Percentiles rank a stretch among this genome's conserved stretches.
Conservation (phyloP, 2,113 vertebrate genomes). For the Pangasianodon gigas region DNA sequence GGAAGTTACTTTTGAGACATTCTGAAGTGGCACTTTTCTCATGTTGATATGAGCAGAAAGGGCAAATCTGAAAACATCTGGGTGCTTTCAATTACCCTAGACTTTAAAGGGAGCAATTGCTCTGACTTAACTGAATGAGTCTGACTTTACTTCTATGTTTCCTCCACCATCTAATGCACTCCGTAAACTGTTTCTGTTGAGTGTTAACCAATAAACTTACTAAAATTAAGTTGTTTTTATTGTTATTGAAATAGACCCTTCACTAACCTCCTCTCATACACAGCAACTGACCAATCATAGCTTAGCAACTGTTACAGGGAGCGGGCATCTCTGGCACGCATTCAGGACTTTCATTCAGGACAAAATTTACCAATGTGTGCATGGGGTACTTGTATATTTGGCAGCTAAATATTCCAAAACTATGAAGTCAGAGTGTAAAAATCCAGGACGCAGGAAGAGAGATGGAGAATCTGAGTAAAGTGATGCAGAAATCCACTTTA, state of each 20-base stretch:
- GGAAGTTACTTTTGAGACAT: constrained; percentile 77
- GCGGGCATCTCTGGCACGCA: neutral
- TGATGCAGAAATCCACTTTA: neutral
- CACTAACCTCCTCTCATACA: neutral
- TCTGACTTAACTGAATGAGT: constrained; percentile 70
- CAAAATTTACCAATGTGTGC: neutral
- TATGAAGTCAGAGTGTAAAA: neutral
- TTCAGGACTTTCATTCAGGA: neutral
- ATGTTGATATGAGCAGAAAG: constrained; percentile 75
- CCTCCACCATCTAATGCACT: constrained; percentile 63
- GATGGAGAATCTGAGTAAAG: neutral
- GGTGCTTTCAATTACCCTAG: constrained; percentile 70
- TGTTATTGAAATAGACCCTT: neutral
- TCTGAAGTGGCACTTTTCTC: constrained; percentile 73
- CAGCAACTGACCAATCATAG: neutral
- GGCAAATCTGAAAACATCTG: constrained; percentile 72
- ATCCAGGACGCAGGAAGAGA: neutral
- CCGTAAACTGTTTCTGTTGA: constrained; percentile 63
- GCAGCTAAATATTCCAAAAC: neutral
- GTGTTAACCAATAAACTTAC: neutral
- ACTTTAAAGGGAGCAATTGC: constrained; percentile 70
- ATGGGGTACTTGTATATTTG: neutral
- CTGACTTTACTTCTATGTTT: constrained; percentile 62
- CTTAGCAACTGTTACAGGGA: neutral
- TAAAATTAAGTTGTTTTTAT: neutral